Conservation (phyloP, 2,888 invertebrate genomes). For the Epiperipatus broadwayi region DNA sequence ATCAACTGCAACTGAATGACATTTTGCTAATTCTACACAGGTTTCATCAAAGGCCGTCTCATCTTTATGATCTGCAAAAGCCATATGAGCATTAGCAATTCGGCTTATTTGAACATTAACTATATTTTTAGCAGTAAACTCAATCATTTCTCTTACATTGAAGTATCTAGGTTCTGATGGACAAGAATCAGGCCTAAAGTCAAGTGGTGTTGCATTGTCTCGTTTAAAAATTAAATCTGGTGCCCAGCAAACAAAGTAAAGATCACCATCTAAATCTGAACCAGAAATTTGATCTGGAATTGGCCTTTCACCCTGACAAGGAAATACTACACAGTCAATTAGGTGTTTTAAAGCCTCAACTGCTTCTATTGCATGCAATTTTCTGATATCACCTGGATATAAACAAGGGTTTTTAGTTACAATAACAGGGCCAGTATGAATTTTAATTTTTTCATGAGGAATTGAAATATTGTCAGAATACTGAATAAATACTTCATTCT, state of each 20-base stretch:
- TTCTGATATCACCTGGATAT: constrained; percentile 28
- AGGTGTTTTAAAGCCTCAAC: constrained; percentile 21
- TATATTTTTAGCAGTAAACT: constrained; percentile 26
- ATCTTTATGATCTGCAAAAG: constrained; percentile 20
- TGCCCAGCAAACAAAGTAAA: constrained; percentile 27
- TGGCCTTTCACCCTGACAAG: constrained; percentile 25
- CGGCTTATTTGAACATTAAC: constrained; percentile 24
- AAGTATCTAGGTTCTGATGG: too few relatives aligned
- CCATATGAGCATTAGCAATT: constrained; percentile 24
- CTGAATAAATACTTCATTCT: constrained; percentile 23
- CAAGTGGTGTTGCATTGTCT: too few relatives aligned
- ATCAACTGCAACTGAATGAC: constrained; percentile 22
- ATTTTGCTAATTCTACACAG: constrained; percentile 19
- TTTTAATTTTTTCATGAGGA: too few relatives aligned
- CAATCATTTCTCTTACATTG: constrained; percentile 22
- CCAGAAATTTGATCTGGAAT: constrained; percentile 30
- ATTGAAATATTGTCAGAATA: too few relatives aligned
- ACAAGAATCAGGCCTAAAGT: too few relatives aligned
- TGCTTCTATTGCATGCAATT: constrained; percentile 21
- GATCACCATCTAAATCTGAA: constrained; percentile 30
- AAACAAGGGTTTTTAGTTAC: constrained; percentile 31
- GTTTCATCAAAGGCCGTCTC: constrained; percentile 21
- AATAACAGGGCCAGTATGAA: too few relatives aligned
- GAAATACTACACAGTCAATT: constrained; percentile 29
- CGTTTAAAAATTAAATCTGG: constrained; percentile 21